Percentiles rank a stretch among this genome's conserved stretches.
Conservation (phyloP, 2,113 vertebrate genomes). For the Scomber japonicus region DNA sequence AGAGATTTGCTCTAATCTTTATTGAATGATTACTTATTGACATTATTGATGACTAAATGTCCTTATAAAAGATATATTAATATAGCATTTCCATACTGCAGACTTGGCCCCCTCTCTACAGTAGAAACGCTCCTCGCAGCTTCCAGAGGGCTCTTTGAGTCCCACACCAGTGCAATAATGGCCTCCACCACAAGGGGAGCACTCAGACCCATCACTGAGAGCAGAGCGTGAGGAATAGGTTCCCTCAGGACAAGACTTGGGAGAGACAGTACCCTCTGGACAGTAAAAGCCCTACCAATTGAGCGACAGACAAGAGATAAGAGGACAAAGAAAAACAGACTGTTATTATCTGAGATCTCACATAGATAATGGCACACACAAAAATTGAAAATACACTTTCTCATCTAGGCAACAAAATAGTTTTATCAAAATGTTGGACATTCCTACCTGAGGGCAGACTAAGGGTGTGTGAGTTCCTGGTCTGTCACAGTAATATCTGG, state of each 20-base stretch:
- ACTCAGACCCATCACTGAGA: constrained; percentile 78
- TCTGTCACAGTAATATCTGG: constrained; percentile 86
- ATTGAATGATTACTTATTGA: background rate
- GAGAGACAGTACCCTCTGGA: constrained; percentile 80
- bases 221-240: constrained; percentile 83
- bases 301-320: background rate
- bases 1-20: background rate
- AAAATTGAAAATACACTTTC: background rate
- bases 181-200: constrained; percentile 85
- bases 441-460: constrained; percentile 85
- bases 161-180: constrained; percentile 86
- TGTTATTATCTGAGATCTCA: background rate
- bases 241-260: constrained; percentile 87
- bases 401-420: background rate
- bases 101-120: constrained; percentile 86
- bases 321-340: constrained; percentile 1
- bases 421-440: background rate
- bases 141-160: constrained; percentile 83
- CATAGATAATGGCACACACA: background rate
- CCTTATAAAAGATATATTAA: background rate
- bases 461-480: constrained; percentile 83
- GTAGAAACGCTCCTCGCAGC: constrained; percentile 88
- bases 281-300: constrained; percentile 89
- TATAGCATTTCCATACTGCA: constrained; percentile 78
- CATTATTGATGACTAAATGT: background rate